Base-by-base conservation (phyloP, 92 coral and sea anemone species). In the Phymanthus crucifer region DNA sequence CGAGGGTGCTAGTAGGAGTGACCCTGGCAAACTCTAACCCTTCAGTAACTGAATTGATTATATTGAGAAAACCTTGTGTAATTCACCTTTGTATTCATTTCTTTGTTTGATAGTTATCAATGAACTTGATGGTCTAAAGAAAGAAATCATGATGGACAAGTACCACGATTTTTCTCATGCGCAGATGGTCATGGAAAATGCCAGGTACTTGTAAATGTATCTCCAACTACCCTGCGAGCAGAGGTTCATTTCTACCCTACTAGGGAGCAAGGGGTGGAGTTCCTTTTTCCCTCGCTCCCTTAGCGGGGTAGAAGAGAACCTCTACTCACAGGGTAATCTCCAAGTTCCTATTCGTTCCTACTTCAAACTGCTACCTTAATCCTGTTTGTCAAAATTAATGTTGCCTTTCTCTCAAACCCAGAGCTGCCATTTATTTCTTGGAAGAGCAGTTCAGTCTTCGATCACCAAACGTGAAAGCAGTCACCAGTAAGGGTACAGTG, bases 401-500 rank as follows among this genome's bases (percentile, higher is more conserved):
- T n/a, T 38, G 43, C 13, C 13, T 43, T 43, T 43, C 1, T 43
- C 14, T 2, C 48, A 43, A 10, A 54, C 64, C 78, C 18, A 95
- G 99, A 76, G 83, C 88, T 33, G 99, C 99, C 4, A 70, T 95
- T 32, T 94, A 93, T 71, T 95, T 93, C 80, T 95, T 95, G 75
- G 98, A 95, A 83, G 83, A 87, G n/a, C 85, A 93, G 78, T 95
- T 95, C 82, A 93, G 99, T 72, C 88, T 79, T 71, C 80, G 94
- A 24, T 91, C 90, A 64, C 89, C 94, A 18, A 91, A 88, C 72
- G 91, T 95, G 24, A 83, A 93, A 76, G 97, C 99, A 67, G 86
- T 95, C 35, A 95, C 99, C 48, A 95, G 99, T 75, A 90, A 91
- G 78, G 99, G 99, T 0, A 88, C 99, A 29, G 99, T 93, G 26